Conservation (phyloP, 2,888 invertebrate species). For the Hermaeophaga mercurialis region DNA sequence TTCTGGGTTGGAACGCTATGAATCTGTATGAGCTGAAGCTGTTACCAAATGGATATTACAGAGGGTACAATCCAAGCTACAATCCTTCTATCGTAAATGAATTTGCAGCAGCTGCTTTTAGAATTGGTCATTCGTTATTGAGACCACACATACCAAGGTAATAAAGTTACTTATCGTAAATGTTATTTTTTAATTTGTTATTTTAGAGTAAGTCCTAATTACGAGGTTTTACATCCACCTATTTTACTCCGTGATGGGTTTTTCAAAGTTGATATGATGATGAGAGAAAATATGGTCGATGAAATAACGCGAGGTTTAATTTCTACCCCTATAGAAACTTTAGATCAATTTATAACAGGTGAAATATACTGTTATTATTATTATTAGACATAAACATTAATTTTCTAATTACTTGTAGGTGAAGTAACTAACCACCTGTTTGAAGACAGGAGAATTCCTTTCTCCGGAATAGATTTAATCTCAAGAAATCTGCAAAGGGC, state of each 20-base stretch:
- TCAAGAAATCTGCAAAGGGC: slow-evolving; percentile 87
- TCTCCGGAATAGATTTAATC: slow-evolving; percentile 92
- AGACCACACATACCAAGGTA: slow-evolving; percentile 76
- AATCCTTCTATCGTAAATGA: slow-evolving; percentile 89
- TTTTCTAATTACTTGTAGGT: not conserved
- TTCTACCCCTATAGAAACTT: slow-evolving; percentile 89
- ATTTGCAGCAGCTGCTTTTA: slow-evolving; percentile 88
- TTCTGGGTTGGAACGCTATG: slow-evolving; percentile 89
- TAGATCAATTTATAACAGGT: slow-evolving; percentile 92
- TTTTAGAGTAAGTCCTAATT: slow-evolving; percentile 72
- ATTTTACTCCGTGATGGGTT: slow-evolving; percentile 86
- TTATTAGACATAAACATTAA: too few species aligned
- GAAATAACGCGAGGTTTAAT: slow-evolving; percentile 84
- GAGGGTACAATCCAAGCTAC: slow-evolving; percentile 86
- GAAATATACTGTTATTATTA: not conserved
- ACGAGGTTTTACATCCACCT: slow-evolving; percentile 82
- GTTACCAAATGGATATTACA: slow-evolving; percentile 81
- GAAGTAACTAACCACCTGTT: slow-evolving; percentile 95
- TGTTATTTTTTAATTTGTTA: not conserved
- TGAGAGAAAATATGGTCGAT: slow-evolving; percentile 75
- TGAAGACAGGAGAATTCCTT: slow-evolving; percentile 85
- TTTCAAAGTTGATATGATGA: slow-evolving; percentile 87
- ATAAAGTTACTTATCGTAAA: not conserved
- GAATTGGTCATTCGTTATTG: slow-evolving; percentile 88
- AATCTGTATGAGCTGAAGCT: slow-evolving; percentile 87